Evolutionary conservation across 2,113 vertebrate species (phyloP).

Genomic region (Pituophis catenifer): DNA sequence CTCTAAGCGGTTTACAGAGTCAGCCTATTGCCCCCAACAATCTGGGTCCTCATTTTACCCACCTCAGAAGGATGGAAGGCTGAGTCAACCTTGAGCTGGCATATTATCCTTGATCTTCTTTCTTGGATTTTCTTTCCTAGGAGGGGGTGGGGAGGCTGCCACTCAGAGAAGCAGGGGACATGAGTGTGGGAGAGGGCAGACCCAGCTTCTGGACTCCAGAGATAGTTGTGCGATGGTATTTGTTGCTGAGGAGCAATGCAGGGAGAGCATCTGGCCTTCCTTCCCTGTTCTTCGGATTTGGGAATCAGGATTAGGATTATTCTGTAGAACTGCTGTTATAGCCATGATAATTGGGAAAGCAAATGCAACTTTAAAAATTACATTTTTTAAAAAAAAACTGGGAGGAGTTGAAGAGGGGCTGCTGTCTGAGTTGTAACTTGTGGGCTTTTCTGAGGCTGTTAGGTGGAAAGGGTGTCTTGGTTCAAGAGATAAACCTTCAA

Average conservation of each 20-base stretch:
- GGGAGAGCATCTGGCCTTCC: neutral
- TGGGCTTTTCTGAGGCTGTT: neutral
- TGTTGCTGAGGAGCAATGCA: neutral
- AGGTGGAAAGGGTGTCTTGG: neutral
- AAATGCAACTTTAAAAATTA: neutral
- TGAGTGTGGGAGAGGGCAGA: neutral
- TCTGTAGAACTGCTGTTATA: neutral
- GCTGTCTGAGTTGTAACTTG: neutral
- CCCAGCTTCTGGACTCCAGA: neutral
- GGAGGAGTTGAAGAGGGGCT: neutral
- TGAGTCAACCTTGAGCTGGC: neutral
- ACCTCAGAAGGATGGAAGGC: neutral
- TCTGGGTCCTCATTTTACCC: neutral
- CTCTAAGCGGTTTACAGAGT: neutral
- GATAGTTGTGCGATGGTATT: neutral
- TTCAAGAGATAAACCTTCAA: neutral
- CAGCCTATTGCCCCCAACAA: neutral
- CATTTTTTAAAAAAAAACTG: neutral
- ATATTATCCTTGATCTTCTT: neutral
- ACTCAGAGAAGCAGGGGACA: neutral
- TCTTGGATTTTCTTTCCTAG: neutral
- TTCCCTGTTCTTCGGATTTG: neutral
- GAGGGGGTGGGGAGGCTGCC: neutral
- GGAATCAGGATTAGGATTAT: neutral
- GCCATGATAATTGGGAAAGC: neutral